A percentile compares a stretch with the other conserved stretches of the same genome.
These are phyloP conservation scores for Lota lota DNA, from an alignment of 2,113 vertebrate species.

Conservation along the genomic window DNA sequence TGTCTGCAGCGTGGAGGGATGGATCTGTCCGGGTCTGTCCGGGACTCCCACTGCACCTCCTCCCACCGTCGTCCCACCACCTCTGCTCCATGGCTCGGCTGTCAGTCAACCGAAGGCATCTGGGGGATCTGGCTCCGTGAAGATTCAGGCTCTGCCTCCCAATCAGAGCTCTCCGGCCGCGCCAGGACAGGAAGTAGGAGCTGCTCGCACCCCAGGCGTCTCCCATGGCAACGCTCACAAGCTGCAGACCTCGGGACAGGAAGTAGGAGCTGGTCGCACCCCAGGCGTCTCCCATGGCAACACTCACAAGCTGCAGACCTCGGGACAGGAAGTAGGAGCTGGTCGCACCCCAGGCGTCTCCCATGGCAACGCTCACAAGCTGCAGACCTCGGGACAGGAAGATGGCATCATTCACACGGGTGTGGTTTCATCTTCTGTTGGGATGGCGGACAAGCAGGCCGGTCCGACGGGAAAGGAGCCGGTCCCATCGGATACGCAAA, in stretches of 20 bases:
- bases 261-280: neutral
- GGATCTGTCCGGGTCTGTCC: neutral
- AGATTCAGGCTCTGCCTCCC: constrained; percentile 7
- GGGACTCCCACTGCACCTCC: constrained; percentile 19
- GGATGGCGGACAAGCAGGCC: neutral
- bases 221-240: constrained; percentile 2
- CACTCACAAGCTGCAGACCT: constrained; percentile 5
- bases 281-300: neutral
- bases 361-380: constrained; percentile 2
- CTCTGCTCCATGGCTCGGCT: constrained; percentile 14
- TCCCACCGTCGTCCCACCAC: constrained; percentile 11
- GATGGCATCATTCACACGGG: neutral
- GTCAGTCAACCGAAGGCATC: constrained; percentile 19
- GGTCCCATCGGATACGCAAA: constrained; percentile 23
- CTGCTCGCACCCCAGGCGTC: neutral
- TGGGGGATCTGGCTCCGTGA: constrained; percentile 3
- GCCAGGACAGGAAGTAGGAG: constrained; percentile 45
- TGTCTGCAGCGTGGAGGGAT: constrained; percentile 54
- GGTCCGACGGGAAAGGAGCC: constrained; percentile 16
- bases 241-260: constrained; percentile 6
- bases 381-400: constrained; percentile 7
- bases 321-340: constrained; percentile 5
- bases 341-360: neutral
- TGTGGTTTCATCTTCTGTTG: constrained; percentile 1
- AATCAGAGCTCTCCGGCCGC: neutral